Evolutionary conservation across 2,113 vertebrate genomes (phyloP), one percentile per base, ranked within the genome.

Genomic region (Chamaea fasciata): DNA sequence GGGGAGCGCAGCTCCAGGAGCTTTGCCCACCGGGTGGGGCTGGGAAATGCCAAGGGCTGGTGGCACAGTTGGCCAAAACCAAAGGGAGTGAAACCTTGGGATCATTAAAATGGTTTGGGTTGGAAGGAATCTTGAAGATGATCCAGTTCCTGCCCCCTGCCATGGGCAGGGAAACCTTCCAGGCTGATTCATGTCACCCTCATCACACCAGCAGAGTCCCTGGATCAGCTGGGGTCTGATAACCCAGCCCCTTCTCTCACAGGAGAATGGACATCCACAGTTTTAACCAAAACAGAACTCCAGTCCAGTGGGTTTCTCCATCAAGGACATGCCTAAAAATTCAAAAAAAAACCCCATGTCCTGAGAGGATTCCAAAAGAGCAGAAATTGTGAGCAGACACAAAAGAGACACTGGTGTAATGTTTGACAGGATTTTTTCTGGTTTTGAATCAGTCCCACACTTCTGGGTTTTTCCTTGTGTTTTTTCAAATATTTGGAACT

Each of bases 21-120:
- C 41, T 69, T 76, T 73, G 18, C 11, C 39, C 55, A 10, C 2
- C 1, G 1, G 1, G 2, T 7, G 5, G 5, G 9, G 8, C 4
- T 28, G 35, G 39, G 53, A 76, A n/a, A 8, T 27, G 15, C 11
- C 31, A 33, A 53, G 56, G 21, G n/a, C 33, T 55, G 30, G 3
- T 13, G 31, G 6, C 8, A 15, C 12, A 41, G 22, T 4, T 52
- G 50, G 47, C 27, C 39, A 35, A 89, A 84, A 44, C 1, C 18
- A 39, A 78, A 74, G 24, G 39, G 64, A 28, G 3, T 30, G 31
- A 76, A 77, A n/a, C 5, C 47, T 15, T 9, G 26, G n/a, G 28
- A 13, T 44, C 20, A 21, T 6, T 2, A 10, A 10, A 52, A 59
- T 21, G n/a, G 16, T 39, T 68, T 52, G 53, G 8, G 11, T 30